Conservation (phyloP, 2,797 vertebrate species). For the Peromyscus melanophrys region DNA sequence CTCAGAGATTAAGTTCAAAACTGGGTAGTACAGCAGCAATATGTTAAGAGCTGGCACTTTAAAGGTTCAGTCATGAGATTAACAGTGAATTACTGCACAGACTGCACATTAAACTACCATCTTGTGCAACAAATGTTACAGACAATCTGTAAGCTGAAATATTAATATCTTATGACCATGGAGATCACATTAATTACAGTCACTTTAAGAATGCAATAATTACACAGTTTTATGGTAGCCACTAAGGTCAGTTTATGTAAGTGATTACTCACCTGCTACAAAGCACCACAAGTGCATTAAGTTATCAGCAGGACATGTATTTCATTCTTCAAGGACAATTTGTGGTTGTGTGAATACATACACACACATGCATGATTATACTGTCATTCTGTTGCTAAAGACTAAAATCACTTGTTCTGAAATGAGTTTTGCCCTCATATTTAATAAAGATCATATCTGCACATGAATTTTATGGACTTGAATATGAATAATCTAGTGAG, state of each 20-base stretch:
- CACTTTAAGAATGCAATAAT: slow-evolving; percentile 85
- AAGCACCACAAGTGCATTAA: slow-evolving; percentile 70
- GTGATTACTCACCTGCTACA: slow-evolving; percentile 82
- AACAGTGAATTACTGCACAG: slow-evolving; percentile 83
- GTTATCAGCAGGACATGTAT: background rate
- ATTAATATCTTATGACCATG: slow-evolving; percentile 86
- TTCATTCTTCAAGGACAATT: background rate
- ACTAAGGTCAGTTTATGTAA: slow-evolving; percentile 83
- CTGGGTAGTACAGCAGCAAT: slow-evolving; percentile 82
- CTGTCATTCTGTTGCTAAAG: background rate
- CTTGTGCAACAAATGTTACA: slow-evolving; percentile 84
- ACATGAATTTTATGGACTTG: background rate
- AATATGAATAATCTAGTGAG: slow-evolving; percentile 22
- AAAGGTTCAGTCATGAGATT: slow-evolving; percentile 85
- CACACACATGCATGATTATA: background rate
- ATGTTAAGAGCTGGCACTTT: slow-evolving; percentile 86
- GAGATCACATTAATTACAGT: slow-evolving; percentile 87
- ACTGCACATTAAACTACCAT: slow-evolving; percentile 80
- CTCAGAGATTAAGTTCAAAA: slow-evolving; percentile 86
- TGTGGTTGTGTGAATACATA: background rate
- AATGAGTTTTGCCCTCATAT: background rate
- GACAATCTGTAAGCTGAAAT: slow-evolving; percentile 84
- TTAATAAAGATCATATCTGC: background rate
- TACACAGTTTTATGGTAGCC: slow-evolving; percentile 80
- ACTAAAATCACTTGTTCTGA: background rate